Evolutionary conservation across 2,797 vertebrate genomes (phyloP), one percentile per base, ranked within the genome.

Genomic region (Xenentodon cancila): DNA sequence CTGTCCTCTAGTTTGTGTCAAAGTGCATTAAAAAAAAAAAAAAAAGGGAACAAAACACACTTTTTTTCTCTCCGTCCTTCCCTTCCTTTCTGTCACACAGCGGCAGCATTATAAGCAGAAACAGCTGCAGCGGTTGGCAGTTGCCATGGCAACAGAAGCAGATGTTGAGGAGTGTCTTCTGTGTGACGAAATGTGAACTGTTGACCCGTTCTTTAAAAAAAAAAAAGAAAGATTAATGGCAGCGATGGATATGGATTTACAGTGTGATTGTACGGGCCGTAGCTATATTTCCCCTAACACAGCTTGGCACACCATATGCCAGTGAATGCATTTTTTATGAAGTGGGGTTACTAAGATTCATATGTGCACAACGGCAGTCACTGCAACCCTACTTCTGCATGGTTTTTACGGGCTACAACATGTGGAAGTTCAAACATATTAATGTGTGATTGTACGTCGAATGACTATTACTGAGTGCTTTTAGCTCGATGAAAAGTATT

Each of bases 131-230:
- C 20, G 17, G 78, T 46, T n/a, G 49, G 34, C 75, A 53, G 89
- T 92, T 89, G 64, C 89, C 82, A 87, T 89, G 84, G 84, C 74
- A 91, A 90, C 91, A 80, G 81, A 70, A 80, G 90, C 84, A 91
- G 88, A 92, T 81, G 81, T 86, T 71, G 57, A 71, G 59, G 68
- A 76, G 58, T 53, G 78, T 80, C 75, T 78, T 68, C 73, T 46
- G 48, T 79, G 82, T 82, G 84, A 89, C 74, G 77, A 52, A 73
- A 77, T 70, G 75, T 88, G 84, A 92, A 92, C 89, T 89, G 7
- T 82, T 91, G 85, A 91, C 88, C 89, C 84, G 61, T 47, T 70
- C 37, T 62, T 69, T 71, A 48, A 20, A 61, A 71, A 78, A 66
- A 53, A 68, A 48, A 20, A 61, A 71, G 77, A 66, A 53, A 68